These are phyloP conservation scores for Xiphophorus couchianus DNA, from an alignment of 2,113 vertebrate species.

Conservation along the genomic window DNA sequence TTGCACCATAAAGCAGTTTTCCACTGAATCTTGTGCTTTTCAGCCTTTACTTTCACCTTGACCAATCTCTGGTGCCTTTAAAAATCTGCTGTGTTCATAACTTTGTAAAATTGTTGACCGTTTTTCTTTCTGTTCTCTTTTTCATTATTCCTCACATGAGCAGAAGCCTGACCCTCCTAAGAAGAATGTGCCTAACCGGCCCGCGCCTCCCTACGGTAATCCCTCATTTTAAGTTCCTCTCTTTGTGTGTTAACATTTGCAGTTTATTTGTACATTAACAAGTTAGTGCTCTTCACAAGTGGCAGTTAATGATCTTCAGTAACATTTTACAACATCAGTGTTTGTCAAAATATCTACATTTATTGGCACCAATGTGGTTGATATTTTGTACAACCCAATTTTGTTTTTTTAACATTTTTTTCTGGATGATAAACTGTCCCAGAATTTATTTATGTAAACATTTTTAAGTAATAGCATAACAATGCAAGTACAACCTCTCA, in stretches of 20 bases:
- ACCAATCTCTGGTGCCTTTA: constrained; percentile 32
- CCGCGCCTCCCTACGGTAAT: constrained; percentile 81
- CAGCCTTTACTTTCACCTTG: constrained; percentile 29
- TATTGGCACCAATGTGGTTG: background rate
- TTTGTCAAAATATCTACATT: background rate
- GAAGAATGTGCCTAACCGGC: constrained; percentile 75
- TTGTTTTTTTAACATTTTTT: too few relatives aligned
- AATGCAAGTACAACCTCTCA: too few relatives aligned
- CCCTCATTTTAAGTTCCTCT: background rate
- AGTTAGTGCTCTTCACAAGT: background rate
- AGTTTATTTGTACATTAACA: background rate
- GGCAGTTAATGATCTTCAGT: background rate
- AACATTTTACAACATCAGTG: background rate
- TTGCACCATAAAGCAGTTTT: constrained; percentile 55
- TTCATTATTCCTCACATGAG: constrained; percentile 21
- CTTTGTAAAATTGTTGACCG: constrained; percentile 14
- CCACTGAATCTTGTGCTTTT: constrained; percentile 35
- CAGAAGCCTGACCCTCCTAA: constrained; percentile 76
- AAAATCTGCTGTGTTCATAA: constrained; percentile 24
- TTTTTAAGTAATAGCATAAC: too few relatives aligned
- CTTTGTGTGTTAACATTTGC: constrained; percentile 1
- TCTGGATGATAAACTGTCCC: too few relatives aligned
- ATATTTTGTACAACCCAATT: background rate
- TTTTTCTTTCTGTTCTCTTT: background rate
- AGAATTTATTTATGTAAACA: too few relatives aligned